Conservation (phyloP, 2,113 vertebrate genomes). For the Orycteropus afer region DNA sequence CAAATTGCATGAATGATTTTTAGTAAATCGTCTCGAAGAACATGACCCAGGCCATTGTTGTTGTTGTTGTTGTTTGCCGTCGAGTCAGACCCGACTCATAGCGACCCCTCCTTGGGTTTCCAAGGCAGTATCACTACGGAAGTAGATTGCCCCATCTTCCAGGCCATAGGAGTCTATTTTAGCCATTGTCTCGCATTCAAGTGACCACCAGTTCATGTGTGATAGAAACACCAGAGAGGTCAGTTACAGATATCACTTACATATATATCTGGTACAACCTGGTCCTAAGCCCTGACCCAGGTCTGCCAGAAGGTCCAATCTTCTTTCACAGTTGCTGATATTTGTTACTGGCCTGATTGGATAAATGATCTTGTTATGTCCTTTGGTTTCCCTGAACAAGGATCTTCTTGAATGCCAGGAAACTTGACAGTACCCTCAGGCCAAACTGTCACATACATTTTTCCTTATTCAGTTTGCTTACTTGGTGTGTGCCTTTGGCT, state of each 20-base stretch:
- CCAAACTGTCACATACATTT: conserved; percentile 42
- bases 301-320: background rate
- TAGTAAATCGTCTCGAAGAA: background rate
- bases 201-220: background rate
- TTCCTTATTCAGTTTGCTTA: conserved; percentile 58
- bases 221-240: background rate
- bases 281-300: background rate
- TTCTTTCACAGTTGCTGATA: conserved; percentile 12
- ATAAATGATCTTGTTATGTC: conserved; percentile 35
- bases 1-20: background rate
- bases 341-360: conserved; percentile 44
- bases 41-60: background rate
- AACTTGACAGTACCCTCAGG: conserved; percentile 47
- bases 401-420: conserved; percentile 33
- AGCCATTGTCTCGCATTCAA: conserved; percentile 42
- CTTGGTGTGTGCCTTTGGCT: conserved; percentile 36
- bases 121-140: too few relatives aligned
- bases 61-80: too few relatives aligned
- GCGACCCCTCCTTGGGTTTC: too few relatives aligned
- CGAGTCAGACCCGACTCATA: too few relatives aligned
- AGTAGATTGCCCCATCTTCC: too few relatives aligned
- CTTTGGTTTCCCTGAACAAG: conserved; percentile 55
- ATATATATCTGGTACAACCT: background rate
- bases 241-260: background rate
- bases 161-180: background rate